Evolutionary conservation across 2,888 invertebrate species (phyloP).

Genomic region (Dromius quadrimaculatus): DNA sequence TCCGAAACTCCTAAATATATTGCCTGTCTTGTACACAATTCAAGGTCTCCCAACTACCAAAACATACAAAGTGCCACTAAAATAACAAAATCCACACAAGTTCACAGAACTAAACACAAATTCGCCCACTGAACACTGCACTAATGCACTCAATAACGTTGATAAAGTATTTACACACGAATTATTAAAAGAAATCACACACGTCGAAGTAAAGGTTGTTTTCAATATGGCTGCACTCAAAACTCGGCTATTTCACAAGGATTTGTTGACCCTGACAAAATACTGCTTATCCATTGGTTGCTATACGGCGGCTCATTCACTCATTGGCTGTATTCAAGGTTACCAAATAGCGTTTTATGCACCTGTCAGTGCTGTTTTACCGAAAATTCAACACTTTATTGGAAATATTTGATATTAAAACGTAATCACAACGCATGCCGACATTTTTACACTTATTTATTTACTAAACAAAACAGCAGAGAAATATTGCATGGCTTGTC

Average conservation of each 20-base stretch:
- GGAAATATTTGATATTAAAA: background rate
- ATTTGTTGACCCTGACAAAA: slow-evolving; percentile 68
- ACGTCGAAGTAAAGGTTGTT: slow-evolving; percentile 67
- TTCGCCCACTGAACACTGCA: slow-evolving; percentile 57
- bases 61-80: slow-evolving; percentile 61
- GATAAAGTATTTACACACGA: slow-evolving; percentile 60
- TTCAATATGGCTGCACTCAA: slow-evolving; percentile 69
- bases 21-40: slow-evolving; percentile 60
- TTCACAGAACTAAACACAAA: slow-evolving; percentile 58
- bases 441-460: too few species aligned
- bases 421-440: too few species aligned
- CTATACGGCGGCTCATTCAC: slow-evolving; percentile 60
- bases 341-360: slow-evolving; percentile 67
- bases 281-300: slow-evolving; percentile 63
- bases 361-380: slow-evolving; percentile 63
- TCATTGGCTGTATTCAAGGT: slow-evolving; percentile 68
- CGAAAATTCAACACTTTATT: background rate
- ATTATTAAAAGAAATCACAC: slow-evolving; percentile 65
- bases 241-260: slow-evolving; percentile 68
- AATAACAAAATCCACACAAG: slow-evolving; percentile 57
- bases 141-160: slow-evolving; percentile 55
- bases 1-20: slow-evolving; percentile 62
- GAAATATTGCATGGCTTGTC: too few species aligned
- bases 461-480: too few species aligned
- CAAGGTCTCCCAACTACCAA: slow-evolving; percentile 65